phyloP scores from a whole-genome alignment of 1,140 invertebrate genomes.

The Cardiocondyla obscurior region DNA sequence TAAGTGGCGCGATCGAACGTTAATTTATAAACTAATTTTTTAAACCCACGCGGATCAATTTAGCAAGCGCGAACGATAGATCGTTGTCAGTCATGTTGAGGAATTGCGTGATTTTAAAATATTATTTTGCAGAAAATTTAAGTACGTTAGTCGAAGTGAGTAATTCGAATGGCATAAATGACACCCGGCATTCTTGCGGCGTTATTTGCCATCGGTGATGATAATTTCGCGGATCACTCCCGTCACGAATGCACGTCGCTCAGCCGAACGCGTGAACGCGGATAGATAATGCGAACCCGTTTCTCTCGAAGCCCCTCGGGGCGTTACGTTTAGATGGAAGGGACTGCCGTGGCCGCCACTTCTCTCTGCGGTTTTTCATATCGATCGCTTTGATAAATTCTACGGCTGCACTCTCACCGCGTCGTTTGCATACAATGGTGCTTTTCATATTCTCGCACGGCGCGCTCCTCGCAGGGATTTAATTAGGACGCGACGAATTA shows the following conservation, averaged over 20 bases:
- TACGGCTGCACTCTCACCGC: slow-evolving; percentile 1
- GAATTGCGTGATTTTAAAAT: background rate
- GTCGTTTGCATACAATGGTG: slow-evolving; percentile 29
- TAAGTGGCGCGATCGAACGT: background rate
- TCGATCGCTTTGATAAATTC: slow-evolving; percentile 35
- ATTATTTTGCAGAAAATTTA: background rate
- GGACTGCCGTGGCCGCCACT: slow-evolving; percentile 15
- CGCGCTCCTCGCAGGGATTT: slow-evolving; percentile 9
- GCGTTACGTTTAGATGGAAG: slow-evolving; percentile 57
- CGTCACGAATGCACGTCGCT: slow-evolving; percentile 35
- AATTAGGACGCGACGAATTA: slow-evolving; percentile 45
- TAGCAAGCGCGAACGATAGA: background rate
- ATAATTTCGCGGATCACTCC: slow-evolving; percentile 27
- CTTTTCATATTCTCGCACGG: background rate
- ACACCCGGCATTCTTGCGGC: background rate
- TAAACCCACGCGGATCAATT: background rate
- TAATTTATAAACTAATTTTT: background rate
- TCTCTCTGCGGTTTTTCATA: slow-evolving; percentile 23
- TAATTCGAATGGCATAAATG: slow-evolving; percentile 5
- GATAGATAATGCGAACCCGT: slow-evolving; percentile 48
- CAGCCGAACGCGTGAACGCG: slow-evolving; percentile 20
- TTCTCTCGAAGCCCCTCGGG: slow-evolving; percentile 26
- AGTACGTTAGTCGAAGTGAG: background rate
- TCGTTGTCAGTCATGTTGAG: background rate
- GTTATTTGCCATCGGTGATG: slow-evolving; percentile 20